Base-by-base conservation (phyloP, 2,888 invertebrate species). In the Drosophila borealis region DNA sequence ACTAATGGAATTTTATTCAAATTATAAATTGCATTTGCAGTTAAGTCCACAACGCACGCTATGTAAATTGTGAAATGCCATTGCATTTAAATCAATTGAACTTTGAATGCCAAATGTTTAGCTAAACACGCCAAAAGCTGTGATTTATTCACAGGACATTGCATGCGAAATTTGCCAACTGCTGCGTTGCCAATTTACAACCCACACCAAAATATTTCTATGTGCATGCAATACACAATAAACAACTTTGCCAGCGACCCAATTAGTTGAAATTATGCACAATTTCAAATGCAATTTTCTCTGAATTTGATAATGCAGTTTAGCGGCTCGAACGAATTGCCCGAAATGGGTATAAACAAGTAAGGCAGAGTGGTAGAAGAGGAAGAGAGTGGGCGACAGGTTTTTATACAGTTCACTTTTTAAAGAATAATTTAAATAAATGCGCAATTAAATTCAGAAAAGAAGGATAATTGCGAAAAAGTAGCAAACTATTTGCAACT, bases 1-100 rank as follows among this genome's bases (percentile, higher is more conserved):
- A 74, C 68, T 85, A 83, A 83, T 83, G 88, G 73, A 82, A 86
- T 86, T 86, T 83, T 71, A 83, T 86, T 75, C 60, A 80, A 78
- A 82, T 80, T 83, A 80, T 83, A 82, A 78, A 80, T 78, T 80
- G 72, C 74, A 73, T 81, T 81, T 51, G 9, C 66, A 59, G 70
- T 44, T 65, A 72, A 74, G 74, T 66, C 60, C 53, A 45, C 29
- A 50, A 13, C 14, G 48, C 34, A 50, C 59, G 46, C 49, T 45
- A 34, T 55, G 64, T 29, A 65, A 68, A 72, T 81, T 81, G 65
- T 42, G 17, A 36, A 73, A 65, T 64, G 53, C 29, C 45, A 59
- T 51, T 72, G 60, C 51, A 61, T 79, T 82, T 49, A 66, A 84
- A 73, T 61, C 74, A 74, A 76, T 74, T 74, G 63, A 60, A 51